Base-by-base conservation (phyloP, 2,888 invertebrate species). In the Crematogaster levior region DNA sequence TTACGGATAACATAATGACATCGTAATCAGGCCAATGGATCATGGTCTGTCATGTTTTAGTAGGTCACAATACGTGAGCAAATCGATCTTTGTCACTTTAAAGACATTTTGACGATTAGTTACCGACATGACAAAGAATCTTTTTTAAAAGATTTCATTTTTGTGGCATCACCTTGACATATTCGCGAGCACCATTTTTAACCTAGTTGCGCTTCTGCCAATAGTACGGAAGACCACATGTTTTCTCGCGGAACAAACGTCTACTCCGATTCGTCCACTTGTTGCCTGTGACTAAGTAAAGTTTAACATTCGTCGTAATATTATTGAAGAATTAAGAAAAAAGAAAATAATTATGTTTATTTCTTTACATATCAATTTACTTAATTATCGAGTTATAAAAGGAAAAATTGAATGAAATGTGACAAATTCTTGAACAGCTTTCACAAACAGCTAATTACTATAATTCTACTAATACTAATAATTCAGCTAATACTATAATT, bases 191-290 rank as follows among this genome's bases (percentile, higher is more conserved):
- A 82, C 86, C 88, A 90, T 90, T 91, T 91, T 91, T 89, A 91
- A 91, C 91, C 91, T 87, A 91, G 88, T 91, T 91, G 91, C 83
- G 86, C 77, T 68, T 80, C 84, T 91, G 91, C 91, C 91, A 91
- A 87, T 91, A 88, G 87, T 86, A 83, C 85, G 75, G 81, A 87
- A 68, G 77, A 87, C 87, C 85, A 82, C 88, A 84, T 85, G 85
- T 83, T 85, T 83, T 77, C 75, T 72, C 73, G 82, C 72, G 77
- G 79, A 56, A 68, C 70, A 30, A 80, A 74, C 81, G 80, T 79
- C 61, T 80, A 60, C 70, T 58, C 30, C 81, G 75, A 82, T 85
- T 84, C 58, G 70, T 90, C 88, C 87, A 89, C 86, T 90, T 86
- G 90, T 88, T 82, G 87, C 83, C 82, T 58, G 81, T 46, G 63